Base-by-base conservation (phyloP, 2,888 invertebrate species). In the Xiphydria camelus region DNA sequence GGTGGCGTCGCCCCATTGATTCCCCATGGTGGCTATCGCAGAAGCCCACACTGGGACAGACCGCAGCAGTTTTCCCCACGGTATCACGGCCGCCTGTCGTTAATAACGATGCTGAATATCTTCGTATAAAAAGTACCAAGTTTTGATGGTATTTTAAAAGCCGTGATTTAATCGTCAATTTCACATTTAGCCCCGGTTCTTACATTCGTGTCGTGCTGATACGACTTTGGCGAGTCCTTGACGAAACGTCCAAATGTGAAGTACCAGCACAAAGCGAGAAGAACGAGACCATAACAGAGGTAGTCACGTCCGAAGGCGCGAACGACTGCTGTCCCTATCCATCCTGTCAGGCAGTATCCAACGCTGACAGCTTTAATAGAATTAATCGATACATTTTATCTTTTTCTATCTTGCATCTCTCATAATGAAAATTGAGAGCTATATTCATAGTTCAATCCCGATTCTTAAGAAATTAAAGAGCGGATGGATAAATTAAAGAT, bases 21-120 rank as follows among this genome's bases (percentile, higher is more conserved):
- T 81, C 4, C 82, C 82, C 68, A 82, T 77, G 0, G 81, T 80
- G 1, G 82, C 82, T 1, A 81, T 76, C 1, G 81, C 81, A 45
- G 82, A 82, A 20, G 81, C 80, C 82, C 82, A 82, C 3, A 82
- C 81, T 12, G 82, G 81, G 61, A 79, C 80, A 0, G 82, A 82
- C 44, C 77, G 68, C 44, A 82, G 58, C 15, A 82, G 62, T 47
- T 78, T 75, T 46, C 81, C 76, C 81, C 82, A 82, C 2, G 81
- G 81, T 51, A 81, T 75, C 25, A 73, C 73, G 12, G 75, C 74
- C 14, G 71, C 72, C 76, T 76, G 48, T 38, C 4, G 19, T 23
- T 15, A 17, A 3, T 36, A 20, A 18, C 25, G 9, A 4, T 9
- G 21, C 7, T 17, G 22, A 17, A 20, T n/a, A 1, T 41, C 9